Conservation (phyloP, 2,888 invertebrate species). For the Phalera bucephala region DNA sequence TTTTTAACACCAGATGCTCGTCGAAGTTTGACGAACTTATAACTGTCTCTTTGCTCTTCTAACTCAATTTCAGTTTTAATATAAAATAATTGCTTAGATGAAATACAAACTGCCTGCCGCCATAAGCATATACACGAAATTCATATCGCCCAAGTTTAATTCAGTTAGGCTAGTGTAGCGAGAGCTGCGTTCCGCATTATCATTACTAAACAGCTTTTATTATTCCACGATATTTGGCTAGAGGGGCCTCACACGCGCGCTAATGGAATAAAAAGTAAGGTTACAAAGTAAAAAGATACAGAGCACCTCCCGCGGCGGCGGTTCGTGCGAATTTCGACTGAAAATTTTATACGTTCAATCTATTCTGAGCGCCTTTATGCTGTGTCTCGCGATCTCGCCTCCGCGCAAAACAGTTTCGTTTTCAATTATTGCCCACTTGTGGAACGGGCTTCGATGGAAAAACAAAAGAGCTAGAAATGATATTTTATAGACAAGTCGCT, state of each 20-base stretch:
- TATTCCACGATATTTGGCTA: constrained; percentile 81
- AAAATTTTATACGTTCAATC: constrained; percentile 83
- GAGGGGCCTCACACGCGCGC: constrained; percentile 77
- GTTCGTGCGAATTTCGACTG: constrained; percentile 80
- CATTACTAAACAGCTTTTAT: constrained; percentile 82
- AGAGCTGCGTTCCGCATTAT: constrained; percentile 73
- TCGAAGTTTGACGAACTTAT: constrained; percentile 40
- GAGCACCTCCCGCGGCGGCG: constrained; percentile 75
- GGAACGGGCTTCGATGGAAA: constrained; percentile 76
- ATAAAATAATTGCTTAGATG: constrained; percentile 40
- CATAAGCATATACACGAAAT: constrained; percentile 63
- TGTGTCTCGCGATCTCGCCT: constrained; percentile 75
- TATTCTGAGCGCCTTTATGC: constrained; percentile 80
- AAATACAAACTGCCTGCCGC: constrained; percentile 52
- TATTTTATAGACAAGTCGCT: constrained; percentile 79
- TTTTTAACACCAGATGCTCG: constrained; percentile 53
- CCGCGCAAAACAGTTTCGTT: constrained; percentile 78
- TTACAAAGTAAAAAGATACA: constrained; percentile 82
- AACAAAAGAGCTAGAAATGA: constrained; percentile 79
- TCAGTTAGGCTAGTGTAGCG: constrained; percentile 66
- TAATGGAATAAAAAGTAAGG: constrained; percentile 84
- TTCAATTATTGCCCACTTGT: constrained; percentile 84
- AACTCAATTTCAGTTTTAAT: constrained; percentile 22
- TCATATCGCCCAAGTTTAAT: constrained; percentile 66
- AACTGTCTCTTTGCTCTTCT: constrained; percentile 2